phyloP scores from a whole-genome alignment of 2,113 vertebrate species.

The Tetrax tetrax region DNA sequence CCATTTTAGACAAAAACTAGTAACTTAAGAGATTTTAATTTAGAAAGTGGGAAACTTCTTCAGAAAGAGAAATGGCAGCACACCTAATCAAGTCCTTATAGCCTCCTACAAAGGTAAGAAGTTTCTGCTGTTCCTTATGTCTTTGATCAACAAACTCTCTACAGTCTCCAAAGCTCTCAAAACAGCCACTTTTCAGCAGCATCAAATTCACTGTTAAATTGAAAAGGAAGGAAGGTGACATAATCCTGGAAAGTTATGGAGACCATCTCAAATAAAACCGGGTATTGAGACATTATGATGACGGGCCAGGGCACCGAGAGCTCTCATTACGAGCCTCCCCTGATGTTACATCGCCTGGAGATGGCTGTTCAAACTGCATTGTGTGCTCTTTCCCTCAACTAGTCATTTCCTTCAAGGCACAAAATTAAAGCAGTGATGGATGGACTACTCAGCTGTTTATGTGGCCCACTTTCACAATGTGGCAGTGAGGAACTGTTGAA shows the following conservation, averaged over 20 bases:
- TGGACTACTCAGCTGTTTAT: conserved; percentile 34
- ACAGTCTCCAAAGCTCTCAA: not conserved
- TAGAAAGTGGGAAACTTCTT: not conserved
- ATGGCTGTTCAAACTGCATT: not conserved
- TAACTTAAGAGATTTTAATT: not conserved
- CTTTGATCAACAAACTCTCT: not conserved
- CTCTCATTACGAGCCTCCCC: not conserved
- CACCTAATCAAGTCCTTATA: not conserved
- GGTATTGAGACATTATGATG: not conserved
- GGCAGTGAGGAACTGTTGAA: conserved; percentile 4
- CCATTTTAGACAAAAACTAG: not conserved
- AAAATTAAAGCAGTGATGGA: conserved; percentile 66
- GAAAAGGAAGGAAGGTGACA: not conserved
- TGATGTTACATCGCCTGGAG: not conserved
- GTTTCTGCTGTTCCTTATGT: not conserved
- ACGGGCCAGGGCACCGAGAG: not conserved
- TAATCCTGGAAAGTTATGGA: not conserved
- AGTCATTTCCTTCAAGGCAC: conserved; percentile 31
- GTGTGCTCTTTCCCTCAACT: not conserved
- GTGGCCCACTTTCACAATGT: conserved; percentile 14
- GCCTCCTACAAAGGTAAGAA: not conserved
- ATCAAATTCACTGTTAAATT: not conserved
- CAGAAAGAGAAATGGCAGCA: not conserved
- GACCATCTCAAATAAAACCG: not conserved
- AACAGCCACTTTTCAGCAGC: not conserved